phyloP scores from a whole-genome alignment of 2,113 vertebrate species.

The Microcebus griseorufus region DNA sequence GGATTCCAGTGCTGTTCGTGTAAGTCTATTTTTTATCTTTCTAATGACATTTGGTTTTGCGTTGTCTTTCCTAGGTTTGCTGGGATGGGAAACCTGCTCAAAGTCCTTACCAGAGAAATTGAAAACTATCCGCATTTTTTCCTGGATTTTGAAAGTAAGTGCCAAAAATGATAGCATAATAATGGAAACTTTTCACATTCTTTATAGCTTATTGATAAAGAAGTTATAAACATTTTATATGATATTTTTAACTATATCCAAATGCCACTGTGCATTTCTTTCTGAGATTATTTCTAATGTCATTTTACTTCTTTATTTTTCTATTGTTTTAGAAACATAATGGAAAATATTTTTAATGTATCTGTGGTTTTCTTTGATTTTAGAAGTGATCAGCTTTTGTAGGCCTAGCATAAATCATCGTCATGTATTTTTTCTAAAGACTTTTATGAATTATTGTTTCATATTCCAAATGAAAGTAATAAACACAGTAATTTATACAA shows the following conservation, averaged over 20 bases:
- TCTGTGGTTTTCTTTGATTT: constrained; percentile 96
- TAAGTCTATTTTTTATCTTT: constrained; percentile 50
- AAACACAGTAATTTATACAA: not conserved
- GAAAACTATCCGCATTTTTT: constrained; percentile 99
- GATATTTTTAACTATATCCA: constrained; percentile 54
- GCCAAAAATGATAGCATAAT: constrained; percentile 73
- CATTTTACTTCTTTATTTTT: constrained; percentile 80
- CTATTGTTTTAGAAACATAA: constrained; percentile 91
- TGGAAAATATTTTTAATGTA: constrained; percentile 95
- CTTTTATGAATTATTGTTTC: constrained; percentile 69
- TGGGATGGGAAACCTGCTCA: constrained; percentile 99
- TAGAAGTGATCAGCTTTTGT: constrained; percentile 92
- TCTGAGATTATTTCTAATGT: constrained; percentile 76
- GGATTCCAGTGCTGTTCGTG: not conserved
- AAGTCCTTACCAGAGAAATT: constrained; percentile 99
- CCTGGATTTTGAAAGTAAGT: constrained; percentile 99
- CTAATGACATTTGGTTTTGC: constrained; percentile 83
- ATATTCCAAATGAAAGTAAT: constrained; percentile 64
- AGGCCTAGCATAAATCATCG: constrained; percentile 83
- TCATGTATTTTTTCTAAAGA: constrained; percentile 74
- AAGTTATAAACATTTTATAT: constrained; percentile 62
- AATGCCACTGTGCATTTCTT: constrained; percentile 70
- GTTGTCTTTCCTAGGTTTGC: constrained; percentile 94
- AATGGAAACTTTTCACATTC: constrained; percentile 62
- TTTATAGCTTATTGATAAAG: constrained; percentile 76